Evolutionary conservation across 2,113 vertebrate species (phyloP).

Genomic region (Aix galericulata): DNA sequence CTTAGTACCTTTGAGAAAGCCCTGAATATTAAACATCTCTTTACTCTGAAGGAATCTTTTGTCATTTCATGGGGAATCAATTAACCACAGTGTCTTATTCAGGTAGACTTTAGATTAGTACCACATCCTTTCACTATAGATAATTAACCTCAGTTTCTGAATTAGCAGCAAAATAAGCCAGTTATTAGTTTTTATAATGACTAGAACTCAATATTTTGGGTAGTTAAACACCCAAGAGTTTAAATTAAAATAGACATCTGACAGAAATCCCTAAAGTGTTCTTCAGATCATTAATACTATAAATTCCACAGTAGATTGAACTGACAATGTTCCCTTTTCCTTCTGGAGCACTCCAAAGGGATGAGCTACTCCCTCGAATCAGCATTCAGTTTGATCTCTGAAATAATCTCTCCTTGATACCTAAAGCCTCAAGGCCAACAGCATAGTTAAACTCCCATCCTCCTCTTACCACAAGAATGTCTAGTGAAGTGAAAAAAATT

Average conservation of each 20-base stretch:
- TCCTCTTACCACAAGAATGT: background rate
- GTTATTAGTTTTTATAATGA: slow-evolving; percentile 85
- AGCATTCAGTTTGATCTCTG: slow-evolving; percentile 74
- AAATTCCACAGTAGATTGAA: slow-evolving; percentile 78
- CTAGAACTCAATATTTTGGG: slow-evolving; percentile 82
- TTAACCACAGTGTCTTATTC: slow-evolving; percentile 74
- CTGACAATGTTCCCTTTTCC: slow-evolving; percentile 71
- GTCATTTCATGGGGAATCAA: slow-evolving; percentile 75
- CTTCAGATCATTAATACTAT: slow-evolving; percentile 81
- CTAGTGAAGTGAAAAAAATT: background rate
- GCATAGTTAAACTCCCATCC: slow-evolving; percentile 26
- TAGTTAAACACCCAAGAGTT: slow-evolving; percentile 82
- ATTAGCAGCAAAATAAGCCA: slow-evolving; percentile 80
- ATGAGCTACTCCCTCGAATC: slow-evolving; percentile 71
- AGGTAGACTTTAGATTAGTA: slow-evolving; percentile 80
- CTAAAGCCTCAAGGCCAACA: slow-evolving; percentile 66
- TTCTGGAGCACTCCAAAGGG: slow-evolving; percentile 70
- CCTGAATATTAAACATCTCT: slow-evolving; percentile 7
- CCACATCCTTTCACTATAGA: slow-evolving; percentile 77
- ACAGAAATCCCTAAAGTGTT: slow-evolving; percentile 79
- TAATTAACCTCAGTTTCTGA: slow-evolving; percentile 83
- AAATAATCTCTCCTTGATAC: slow-evolving; percentile 71
- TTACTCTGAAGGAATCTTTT: slow-evolving; percentile 61
- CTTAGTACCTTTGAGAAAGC: background rate
- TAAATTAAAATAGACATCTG: slow-evolving; percentile 85